Percentiles rank a stretch among this genome's conserved stretches.
Evolutionary conservation across 1,140 invertebrate species (phyloP).

Genomic region (Zaprionus africanus): DNA sequence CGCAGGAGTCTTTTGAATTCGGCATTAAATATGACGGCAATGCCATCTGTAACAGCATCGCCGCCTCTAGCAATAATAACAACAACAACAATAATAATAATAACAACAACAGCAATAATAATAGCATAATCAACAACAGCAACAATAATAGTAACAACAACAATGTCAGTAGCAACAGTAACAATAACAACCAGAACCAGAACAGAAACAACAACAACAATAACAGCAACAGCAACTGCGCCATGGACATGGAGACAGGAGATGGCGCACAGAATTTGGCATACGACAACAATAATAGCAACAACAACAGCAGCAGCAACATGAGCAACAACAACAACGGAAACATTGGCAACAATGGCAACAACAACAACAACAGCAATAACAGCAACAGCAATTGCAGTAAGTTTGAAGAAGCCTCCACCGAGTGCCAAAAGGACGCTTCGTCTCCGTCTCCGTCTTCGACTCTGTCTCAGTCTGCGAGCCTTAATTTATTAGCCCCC

Average conservation of each 20-base stretch:
- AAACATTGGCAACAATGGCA: constrained; percentile 17
- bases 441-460: background rate
- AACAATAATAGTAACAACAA: constrained; percentile 10
- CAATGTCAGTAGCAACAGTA: constrained; percentile 28
- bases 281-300: constrained; percentile 45
- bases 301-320: constrained; percentile 37
- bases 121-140: constrained; percentile 22
- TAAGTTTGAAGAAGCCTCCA: constrained; percentile 41
- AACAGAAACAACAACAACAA: constrained; percentile 29
- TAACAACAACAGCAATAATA: constrained; percentile 29
- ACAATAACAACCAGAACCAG: constrained; percentile 17
- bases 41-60: constrained; percentile 25
- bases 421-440: constrained; percentile 36
- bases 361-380: constrained; percentile 8
- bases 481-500: constrained; percentile 1
- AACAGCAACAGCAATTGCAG: constrained; percentile 63
- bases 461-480: background rate
- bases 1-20: constrained; percentile 66
- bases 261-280: constrained; percentile 62
- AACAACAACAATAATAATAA: constrained; percentile 11
- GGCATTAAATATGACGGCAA: constrained; percentile 49
- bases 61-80: constrained; percentile 23
- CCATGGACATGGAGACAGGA: constrained; percentile 39
- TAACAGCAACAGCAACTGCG: constrained; percentile 6
- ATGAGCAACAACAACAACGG: constrained; percentile 26